phyloP scores from a whole-genome alignment of 2,113 vertebrate genomes.

The Chloroceryle aenea region DNA sequence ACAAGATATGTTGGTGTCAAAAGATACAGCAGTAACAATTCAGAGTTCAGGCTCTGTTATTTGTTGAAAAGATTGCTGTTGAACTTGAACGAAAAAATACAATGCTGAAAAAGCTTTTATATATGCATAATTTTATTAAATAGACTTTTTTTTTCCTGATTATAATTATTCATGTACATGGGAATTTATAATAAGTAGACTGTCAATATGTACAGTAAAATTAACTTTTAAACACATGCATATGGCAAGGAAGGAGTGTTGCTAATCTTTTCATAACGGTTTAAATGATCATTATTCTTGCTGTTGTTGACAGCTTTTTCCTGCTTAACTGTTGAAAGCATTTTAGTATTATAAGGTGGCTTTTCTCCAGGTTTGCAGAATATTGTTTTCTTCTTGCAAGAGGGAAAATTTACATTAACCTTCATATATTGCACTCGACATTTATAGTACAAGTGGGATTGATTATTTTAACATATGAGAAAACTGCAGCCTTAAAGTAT shows the following conservation, averaged over 20 bases:
- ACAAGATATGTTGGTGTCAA: background rate
- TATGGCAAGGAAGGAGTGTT: conserved; percentile 4
- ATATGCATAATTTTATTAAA: background rate
- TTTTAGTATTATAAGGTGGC: background rate
- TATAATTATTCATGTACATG: background rate
- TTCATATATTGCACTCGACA: conserved; percentile 36
- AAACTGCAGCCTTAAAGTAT: conserved; percentile 3
- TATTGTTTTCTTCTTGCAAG: conserved; percentile 16
- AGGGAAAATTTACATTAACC: conserved; percentile 39
- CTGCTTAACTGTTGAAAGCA: conserved; percentile 32
- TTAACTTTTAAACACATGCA: conserved; percentile 24
- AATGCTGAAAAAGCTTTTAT: background rate
- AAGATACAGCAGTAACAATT: background rate
- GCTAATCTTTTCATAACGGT: conserved; percentile 33
- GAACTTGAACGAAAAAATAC: background rate
- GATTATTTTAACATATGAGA: conserved; percentile 53
- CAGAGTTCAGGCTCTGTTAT: background rate
- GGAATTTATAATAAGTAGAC: background rate
- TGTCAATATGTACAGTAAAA: background rate
- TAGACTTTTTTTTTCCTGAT: background rate
- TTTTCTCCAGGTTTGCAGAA: conserved; percentile 24
- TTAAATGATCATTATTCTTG: conserved; percentile 48
- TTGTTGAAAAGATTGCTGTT: background rate
- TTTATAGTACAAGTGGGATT: conserved; percentile 45
- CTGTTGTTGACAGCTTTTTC: conserved; percentile 58